Evolutionary conservation across 2,888 invertebrate genomes (phyloP).

Genomic region (Lathronympha strigana): DNA sequence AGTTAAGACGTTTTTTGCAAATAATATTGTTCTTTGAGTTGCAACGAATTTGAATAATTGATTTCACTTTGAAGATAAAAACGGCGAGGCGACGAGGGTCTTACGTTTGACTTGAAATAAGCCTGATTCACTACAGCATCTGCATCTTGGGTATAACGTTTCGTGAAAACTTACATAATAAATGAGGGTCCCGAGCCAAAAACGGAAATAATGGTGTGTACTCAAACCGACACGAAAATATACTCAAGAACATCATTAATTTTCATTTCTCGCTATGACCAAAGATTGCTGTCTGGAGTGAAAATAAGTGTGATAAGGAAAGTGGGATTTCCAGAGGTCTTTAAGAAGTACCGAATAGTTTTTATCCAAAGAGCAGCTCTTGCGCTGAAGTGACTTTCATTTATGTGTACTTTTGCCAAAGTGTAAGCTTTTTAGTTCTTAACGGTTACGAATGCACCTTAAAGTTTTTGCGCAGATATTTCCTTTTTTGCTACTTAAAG

Average conservation of each 20-base stretch:
- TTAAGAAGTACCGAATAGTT: conserved; percentile 43
- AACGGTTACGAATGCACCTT: conserved; percentile 33
- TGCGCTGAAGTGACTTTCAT: conserved; percentile 37
- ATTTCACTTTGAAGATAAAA: conserved; percentile 42
- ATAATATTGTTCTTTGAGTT: conserved; percentile 43
- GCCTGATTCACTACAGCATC: conserved; percentile 58
- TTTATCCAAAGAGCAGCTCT: conserved; percentile 39
- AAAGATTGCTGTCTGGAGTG: conserved; percentile 74
- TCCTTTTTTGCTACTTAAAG: conserved; percentile 20
- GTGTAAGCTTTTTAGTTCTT: conserved; percentile 41
- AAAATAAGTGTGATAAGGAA: conserved; percentile 53
- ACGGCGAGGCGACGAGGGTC: conserved; percentile 42
- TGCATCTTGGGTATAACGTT: conserved; percentile 66
- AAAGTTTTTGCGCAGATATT: conserved; percentile 33
- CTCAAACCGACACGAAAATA: conserved; percentile 83
- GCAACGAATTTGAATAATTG: conserved; percentile 50
- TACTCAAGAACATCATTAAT: conserved; percentile 80
- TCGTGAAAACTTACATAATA: conserved; percentile 75
- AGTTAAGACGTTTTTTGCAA: conserved; percentile 35
- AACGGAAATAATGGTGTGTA: conserved; percentile 81
- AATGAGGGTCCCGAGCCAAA: conserved; percentile 78
- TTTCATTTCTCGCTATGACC: conserved; percentile 79
- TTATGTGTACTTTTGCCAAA: conserved; percentile 40
- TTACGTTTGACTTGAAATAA: conserved; percentile 52
- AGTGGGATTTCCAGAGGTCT: conserved; percentile 41